A percentile compares a stretch with the other conserved stretches of the same genome.
phyloP scores from a whole-genome alignment of 2,113 vertebrate genomes.

The Chionodraco myersi region DNA sequence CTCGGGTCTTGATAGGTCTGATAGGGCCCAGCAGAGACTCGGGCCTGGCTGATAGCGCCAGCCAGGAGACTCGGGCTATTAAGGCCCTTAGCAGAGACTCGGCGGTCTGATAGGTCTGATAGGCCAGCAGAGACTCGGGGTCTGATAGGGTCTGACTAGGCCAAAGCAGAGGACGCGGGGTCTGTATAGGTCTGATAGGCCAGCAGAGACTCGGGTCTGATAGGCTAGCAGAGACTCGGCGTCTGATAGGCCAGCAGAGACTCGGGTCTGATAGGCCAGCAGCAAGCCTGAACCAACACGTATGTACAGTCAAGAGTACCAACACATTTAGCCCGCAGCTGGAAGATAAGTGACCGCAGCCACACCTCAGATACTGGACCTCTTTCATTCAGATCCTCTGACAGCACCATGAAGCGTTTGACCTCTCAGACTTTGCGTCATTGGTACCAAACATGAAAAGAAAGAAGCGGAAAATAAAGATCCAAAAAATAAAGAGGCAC shows the following conservation, averaged over 20 bases:
- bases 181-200: too few relatives aligned
- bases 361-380: not conserved
- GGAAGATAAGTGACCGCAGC: not conserved
- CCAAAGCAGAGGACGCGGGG: not conserved
- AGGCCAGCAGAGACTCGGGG: not conserved
- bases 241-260: not conserved
- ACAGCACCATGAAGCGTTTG: not conserved
- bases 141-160: too few relatives aligned
- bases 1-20: too few relatives aligned
- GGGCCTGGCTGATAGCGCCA: too few relatives aligned
- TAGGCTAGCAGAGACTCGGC: not conserved
- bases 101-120: not conserved
- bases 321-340: conserved; percentile 3
- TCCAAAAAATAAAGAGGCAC: too few relatives aligned
- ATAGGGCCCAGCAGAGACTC: too few relatives aligned
- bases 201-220: not conserved
- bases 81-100: not conserved
- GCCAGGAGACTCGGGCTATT: not conserved
- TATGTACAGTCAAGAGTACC: not conserved
- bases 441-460: too few relatives aligned
- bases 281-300: not conserved
- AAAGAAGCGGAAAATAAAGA: too few relatives aligned
- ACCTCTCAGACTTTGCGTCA: too few relatives aligned
- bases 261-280: not conserved
- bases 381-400: not conserved